Evolutionary conservation across 2,113 vertebrate species (phyloP).

Genomic region (Benitochromis conjunctus): DNA sequence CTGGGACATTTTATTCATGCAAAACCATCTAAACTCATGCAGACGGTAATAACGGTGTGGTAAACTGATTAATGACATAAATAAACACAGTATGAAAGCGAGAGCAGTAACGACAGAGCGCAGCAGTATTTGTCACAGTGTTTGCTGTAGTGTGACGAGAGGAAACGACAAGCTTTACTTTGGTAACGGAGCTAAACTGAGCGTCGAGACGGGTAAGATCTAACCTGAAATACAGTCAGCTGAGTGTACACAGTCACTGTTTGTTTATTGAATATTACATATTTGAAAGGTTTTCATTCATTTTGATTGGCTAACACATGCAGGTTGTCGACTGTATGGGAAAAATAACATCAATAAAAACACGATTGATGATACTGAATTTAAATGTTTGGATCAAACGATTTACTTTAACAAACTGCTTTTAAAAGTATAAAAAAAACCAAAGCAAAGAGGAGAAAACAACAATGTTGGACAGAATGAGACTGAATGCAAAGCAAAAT

Average conservation of each 20-base stretch:
- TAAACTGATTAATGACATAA: background rate
- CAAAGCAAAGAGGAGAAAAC: background rate
- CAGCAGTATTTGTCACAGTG: background rate
- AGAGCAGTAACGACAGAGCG: background rate
- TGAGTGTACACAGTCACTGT: background rate
- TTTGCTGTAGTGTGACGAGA: conserved; percentile 1
- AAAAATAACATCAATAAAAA: background rate
- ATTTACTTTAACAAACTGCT: background rate
- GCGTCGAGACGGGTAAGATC: background rate
- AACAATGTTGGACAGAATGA: background rate
- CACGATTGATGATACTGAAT: rapidly evolving
- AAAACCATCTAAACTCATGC: background rate
- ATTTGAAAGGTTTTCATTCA: background rate
- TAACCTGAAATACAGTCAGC: background rate
- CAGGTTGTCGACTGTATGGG: background rate
- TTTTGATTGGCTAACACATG: rapidly evolving
- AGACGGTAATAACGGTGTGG: background rate
- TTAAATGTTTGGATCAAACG: background rate
- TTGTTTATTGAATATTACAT: rapidly evolving
- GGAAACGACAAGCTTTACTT: background rate
- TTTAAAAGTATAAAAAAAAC: rapidly evolving
- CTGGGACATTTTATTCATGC: background rate
- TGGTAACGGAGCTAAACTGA: conserved; percentile 22
- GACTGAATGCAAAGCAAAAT: rapidly evolving
- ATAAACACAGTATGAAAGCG: background rate